These are phyloP conservation scores for Sylvia atricapilla DNA, from an alignment of 2,113 vertebrate species.

Conservation along the genomic window DNA sequence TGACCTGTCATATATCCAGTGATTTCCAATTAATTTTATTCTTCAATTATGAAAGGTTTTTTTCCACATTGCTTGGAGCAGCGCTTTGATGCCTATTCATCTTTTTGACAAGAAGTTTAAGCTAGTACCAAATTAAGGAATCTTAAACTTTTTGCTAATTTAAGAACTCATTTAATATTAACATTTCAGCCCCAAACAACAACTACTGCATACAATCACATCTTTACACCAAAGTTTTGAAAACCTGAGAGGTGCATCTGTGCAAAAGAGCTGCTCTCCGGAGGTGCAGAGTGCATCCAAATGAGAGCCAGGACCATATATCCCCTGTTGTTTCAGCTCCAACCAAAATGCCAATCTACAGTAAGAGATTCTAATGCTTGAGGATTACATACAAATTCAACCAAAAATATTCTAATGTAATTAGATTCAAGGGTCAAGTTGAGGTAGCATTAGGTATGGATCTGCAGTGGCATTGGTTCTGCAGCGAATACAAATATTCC, in stretches of 20 bases:
- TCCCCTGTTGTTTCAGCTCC: neutral
- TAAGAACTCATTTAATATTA: neutral
- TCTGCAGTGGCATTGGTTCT: neutral
- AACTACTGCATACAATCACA: neutral
- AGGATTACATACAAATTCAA: neutral
- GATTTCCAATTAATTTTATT: neutral
- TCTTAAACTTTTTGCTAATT: neutral
- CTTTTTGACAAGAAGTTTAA: neutral
- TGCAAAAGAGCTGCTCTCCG: neutral
- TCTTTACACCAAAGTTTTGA: neutral
- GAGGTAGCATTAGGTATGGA: neutral
- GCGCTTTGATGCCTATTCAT: accelerated
- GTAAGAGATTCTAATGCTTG: neutral
- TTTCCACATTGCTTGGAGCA: neutral
- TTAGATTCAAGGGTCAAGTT: neutral
- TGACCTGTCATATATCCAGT: neutral
- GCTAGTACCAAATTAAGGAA: neutral
- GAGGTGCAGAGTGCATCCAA: neutral
- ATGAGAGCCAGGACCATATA: neutral
- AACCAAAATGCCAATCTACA: neutral
- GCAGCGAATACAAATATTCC: neutral
- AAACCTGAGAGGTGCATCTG: neutral
- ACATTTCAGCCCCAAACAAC: neutral
- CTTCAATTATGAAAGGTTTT: neutral
- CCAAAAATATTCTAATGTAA: neutral